Percentiles rank a stretch among this genome's conserved stretches.
Conservation (phyloP, 2,113 vertebrate genomes). For the Callionymus lyra region DNA sequence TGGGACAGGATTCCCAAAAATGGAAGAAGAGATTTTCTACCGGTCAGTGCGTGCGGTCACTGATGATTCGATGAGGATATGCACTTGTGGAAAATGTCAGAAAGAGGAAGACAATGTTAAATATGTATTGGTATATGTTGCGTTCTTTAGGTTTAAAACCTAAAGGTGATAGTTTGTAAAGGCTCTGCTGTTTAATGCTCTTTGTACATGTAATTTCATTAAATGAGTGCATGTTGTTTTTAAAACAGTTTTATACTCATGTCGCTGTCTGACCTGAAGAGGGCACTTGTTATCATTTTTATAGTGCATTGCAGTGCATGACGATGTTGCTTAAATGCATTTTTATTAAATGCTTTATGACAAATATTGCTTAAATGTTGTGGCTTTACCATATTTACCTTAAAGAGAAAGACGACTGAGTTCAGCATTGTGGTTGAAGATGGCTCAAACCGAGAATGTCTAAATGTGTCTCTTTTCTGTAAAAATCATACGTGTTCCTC, state of each 20-base stretch:
- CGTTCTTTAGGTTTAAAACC: conserved; percentile 49
- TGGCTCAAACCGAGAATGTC: conserved; percentile 22
- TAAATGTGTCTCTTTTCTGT: conserved; percentile 20
- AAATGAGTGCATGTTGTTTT: conserved; percentile 81
- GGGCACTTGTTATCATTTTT: conserved; percentile 84
- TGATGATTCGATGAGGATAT: conserved; percentile 29
- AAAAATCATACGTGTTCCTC: conserved; percentile 29
- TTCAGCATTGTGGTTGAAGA: conserved; percentile 21
- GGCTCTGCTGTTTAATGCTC: conserved; percentile 53
- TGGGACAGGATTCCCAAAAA: conserved; percentile 43
- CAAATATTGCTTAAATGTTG: conserved; percentile 77
- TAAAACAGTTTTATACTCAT: conserved; percentile 77
- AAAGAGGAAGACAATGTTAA: conserved; percentile 32
- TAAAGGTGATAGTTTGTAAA: conserved; percentile 50
- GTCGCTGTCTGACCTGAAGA: conserved; percentile 69
- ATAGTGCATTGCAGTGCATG: conserved; percentile 90
- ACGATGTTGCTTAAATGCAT: conserved; percentile 78
- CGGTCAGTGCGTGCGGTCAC: conserved; percentile 8
- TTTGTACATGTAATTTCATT: conserved; percentile 70
- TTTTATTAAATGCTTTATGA: conserved; percentile 84
- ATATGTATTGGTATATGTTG: conserved; percentile 17
- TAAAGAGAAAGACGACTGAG: conserved; percentile 54
- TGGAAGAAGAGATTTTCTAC: conserved; percentile 9
- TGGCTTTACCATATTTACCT: conserved; percentile 74
- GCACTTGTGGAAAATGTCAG: conserved; percentile 12